Evolutionary conservation across 2,888 invertebrate genomes (phyloP).

Genomic region (Stegophylla sp.): DNA sequence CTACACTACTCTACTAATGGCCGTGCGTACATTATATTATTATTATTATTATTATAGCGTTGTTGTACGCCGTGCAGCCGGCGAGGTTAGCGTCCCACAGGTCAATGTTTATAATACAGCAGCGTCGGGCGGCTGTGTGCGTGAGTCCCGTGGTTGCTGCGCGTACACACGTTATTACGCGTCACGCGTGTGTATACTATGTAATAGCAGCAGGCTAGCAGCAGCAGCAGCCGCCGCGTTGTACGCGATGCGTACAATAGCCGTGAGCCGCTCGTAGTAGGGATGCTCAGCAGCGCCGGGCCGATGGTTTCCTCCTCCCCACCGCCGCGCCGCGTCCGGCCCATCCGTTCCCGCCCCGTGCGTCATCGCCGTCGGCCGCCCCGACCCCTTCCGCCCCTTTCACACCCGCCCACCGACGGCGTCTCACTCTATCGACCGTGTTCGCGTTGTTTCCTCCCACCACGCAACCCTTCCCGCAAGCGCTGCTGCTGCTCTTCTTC

Average conservation of each 20-base stretch:
- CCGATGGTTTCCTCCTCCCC: no score
- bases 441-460: conserved; percentile 63
- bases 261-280: conserved; percentile 24
- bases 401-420: not conserved
- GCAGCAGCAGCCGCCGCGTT: no score
- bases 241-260: no score
- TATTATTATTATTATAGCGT: no score
- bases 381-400: not conserved
- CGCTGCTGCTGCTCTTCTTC: not conserved
- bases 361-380: not conserved
- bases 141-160: not conserved
- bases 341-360: conserved; percentile 4
- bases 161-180: not conserved
- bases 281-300: conserved; percentile 39
- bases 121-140: not conserved
- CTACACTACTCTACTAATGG: no score
- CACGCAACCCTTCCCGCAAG: conserved; percentile 66
- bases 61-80: no score
- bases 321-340: not conserved
- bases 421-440: conserved; percentile 60
- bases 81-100: conserved; percentile 59
- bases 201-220: no score
- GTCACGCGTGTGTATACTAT: not conserved
- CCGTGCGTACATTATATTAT: no score
- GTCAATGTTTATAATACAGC: conserved; percentile 39